Percentiles rank a stretch among this genome's conserved stretches.
Conservation (phyloP, 1,140 invertebrate species). For the Acromyrmex echinatior region DNA sequence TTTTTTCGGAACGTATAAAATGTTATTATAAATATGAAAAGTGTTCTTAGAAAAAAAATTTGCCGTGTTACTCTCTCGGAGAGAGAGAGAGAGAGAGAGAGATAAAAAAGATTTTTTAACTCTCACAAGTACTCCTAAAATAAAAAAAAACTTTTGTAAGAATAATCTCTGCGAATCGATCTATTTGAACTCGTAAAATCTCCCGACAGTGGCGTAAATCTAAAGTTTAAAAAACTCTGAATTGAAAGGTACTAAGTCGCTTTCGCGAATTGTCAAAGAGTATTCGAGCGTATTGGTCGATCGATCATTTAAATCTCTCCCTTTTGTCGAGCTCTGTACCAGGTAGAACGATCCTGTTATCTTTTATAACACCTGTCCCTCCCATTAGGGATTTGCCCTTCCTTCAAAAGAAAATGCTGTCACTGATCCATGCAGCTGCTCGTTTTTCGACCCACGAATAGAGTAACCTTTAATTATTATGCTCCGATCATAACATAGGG, state of each 20-base stretch:
- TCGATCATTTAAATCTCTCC: conserved; percentile 13
- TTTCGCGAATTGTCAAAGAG: conserved; percentile 30
- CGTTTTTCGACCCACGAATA: conserved; percentile 18
- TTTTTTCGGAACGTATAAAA: neutral
- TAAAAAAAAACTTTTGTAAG: neutral
- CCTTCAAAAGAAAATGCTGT: conserved; percentile 17
- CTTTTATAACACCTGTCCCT: conserved; percentile 46
- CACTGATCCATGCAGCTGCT: neutral
- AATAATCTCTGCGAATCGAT: neutral
- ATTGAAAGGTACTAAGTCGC: conserved; percentile 30
- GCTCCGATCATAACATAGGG: conserved; percentile 20
- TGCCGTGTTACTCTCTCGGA: neutral
- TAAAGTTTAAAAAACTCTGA: conserved; percentile 10
- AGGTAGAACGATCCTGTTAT: conserved; percentile 43
- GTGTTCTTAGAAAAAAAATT: neutral
- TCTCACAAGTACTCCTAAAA: neutral
- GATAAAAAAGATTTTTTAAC: neutral
- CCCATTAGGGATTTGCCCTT: conserved; percentile 23
- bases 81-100: too few relatives aligned
- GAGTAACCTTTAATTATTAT: conserved; percentile 40
- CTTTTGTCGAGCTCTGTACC: conserved; percentile 2
- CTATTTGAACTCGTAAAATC: neutral
- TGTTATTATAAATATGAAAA: neutral
- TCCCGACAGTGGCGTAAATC: neutral
- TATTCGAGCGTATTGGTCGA: neutral